Evolutionary conservation across 2,113 vertebrate genomes (phyloP).

Genomic region (Coptodon rendalli): DNA sequence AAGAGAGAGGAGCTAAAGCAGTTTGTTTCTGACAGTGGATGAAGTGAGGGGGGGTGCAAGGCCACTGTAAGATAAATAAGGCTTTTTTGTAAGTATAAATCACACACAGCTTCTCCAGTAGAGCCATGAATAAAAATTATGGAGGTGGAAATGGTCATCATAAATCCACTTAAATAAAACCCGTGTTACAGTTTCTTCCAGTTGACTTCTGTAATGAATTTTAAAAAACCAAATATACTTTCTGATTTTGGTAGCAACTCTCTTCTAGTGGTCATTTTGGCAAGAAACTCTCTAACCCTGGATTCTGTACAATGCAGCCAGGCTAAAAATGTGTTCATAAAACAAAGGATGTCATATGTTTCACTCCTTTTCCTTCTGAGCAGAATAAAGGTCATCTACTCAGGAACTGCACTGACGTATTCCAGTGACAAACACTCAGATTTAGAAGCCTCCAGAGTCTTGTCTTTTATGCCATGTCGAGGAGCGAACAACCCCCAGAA

Average conservation of each 20-base stretch:
- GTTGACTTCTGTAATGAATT: neutral
- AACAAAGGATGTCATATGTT: slow-evolving; percentile 17
- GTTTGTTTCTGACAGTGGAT: neutral
- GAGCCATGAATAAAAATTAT: neutral
- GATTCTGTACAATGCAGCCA: slow-evolving; percentile 8
- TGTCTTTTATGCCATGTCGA: slow-evolving; percentile 12
- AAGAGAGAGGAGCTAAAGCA: neutral
- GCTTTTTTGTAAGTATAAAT: neutral
- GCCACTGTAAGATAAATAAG: neutral
- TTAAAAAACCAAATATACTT: neutral
- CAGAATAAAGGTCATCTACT: slow-evolving; percentile 28
- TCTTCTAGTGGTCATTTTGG: neutral
- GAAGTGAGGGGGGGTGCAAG: neutral
- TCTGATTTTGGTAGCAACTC: neutral
- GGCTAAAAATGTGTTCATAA: neutral
- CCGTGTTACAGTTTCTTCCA: neutral
- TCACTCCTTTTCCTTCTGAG: slow-evolving; percentile 20
- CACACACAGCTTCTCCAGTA: neutral
- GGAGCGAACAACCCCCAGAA: neutral
- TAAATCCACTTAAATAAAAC: neutral
- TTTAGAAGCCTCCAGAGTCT: slow-evolving; percentile 17
- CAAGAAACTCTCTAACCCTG: neutral
- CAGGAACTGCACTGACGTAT: slow-evolving; percentile 36
- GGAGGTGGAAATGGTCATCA: neutral
- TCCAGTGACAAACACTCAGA: slow-evolving; percentile 1